Base-by-base conservation (phyloP, 2,113 vertebrate genomes). In the Petroica traversi region DNA sequence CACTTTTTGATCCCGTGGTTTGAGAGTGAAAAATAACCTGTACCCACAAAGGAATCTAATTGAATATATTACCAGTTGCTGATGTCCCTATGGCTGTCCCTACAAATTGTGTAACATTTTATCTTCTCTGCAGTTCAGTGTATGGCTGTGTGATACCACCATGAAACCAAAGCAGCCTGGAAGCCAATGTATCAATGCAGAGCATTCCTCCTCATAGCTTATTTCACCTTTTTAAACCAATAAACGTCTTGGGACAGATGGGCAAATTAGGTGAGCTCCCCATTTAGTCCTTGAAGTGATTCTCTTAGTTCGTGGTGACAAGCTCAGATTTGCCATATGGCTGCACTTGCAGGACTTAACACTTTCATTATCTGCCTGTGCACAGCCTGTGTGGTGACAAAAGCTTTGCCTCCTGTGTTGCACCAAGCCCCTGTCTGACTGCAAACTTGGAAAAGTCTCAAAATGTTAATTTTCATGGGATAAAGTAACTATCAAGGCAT, bases 261-360 rank as follows among this genome's bases (percentile, higher is more conserved):
- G 97, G 72, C 63, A 92, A 94, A 91, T 97, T 94, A 93, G 89
- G 82, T 87, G 94, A 96, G 69, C 88, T 96, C 76, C 88, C 88
- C 67, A 41, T 96, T 97, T 97, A 97, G 96, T 77, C 66, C 72
- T 88, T 96, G 83, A 95, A 91, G 91, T 92, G 97, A 96, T 97
- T 96, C 93, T 77, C 72, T 81, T 89, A 94, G 93, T 92, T 95
- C 54, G 26, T 82, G 78, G 69, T 86, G 95, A 96, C 97, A 96
- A 95, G 94, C 86, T 95, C 77, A 87, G 97, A 96, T 97, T 89
- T 97, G 96, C 97, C 98, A 98, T 98, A 98, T 98, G 98, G 97
- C 94, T 75, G 33, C 75, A 33, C 68, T 90, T 94, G 89, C 49
- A 91, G 78, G 76, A 84, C 33, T 93, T 94, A 93, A 72, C 61